Conservation (phyloP, 2,888 invertebrate species). For the Andrena bicolor region DNA sequence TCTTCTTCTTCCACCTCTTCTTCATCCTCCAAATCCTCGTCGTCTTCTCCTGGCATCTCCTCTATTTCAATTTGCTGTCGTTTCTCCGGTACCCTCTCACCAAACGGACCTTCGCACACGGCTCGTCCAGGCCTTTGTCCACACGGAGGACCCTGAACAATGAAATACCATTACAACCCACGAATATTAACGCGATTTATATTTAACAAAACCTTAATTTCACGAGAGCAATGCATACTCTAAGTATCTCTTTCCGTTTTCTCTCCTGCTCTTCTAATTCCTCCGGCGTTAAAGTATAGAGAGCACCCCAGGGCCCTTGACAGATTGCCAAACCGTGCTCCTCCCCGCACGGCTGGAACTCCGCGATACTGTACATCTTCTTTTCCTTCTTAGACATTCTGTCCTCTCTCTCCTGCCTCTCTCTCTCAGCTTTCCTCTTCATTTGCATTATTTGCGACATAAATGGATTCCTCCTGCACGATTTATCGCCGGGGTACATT, state of each 20-base stretch:
- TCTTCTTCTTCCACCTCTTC: slow-evolving; percentile 49
- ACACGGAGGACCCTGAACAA: slow-evolving; percentile 71
- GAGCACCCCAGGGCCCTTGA: slow-evolving; percentile 73
- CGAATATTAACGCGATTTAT: background rate
- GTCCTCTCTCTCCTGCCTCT: slow-evolving; percentile 12
- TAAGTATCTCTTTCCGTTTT: slow-evolving; percentile 56
- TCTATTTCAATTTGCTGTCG: slow-evolving; percentile 18
- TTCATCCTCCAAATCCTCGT: slow-evolving; percentile 59
- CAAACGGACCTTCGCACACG: slow-evolving; percentile 71
- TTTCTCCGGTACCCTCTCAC: slow-evolving; percentile 57
- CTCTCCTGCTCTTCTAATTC: slow-evolving; percentile 70
- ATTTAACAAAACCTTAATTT: background rate
- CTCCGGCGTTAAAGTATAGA: slow-evolving; percentile 67
- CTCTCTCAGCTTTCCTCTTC: slow-evolving; percentile 36
- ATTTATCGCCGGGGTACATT: slow-evolving; percentile 68
- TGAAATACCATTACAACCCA: background rate
- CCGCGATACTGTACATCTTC: slow-evolving; percentile 72
- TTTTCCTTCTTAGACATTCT: slow-evolving; percentile 36
- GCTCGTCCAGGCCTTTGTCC: slow-evolving; percentile 73
- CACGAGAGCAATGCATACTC: slow-evolving; percentile 27
- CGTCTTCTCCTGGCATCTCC: slow-evolving; percentile 63
- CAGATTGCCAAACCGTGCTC: slow-evolving; percentile 74
- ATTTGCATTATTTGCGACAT: slow-evolving; percentile 53
- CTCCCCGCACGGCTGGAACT: slow-evolving; percentile 73
- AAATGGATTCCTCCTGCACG: slow-evolving; percentile 73